Evolutionary conservation across 2,113 vertebrate species (phyloP).

Genomic region (human (Homo sapiens)): GRCh38 chr3:3920501-3921000

Average conservation of each 20-base stretch:
- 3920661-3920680: background rate
- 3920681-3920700: background rate
- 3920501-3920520: background rate
- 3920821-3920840: background rate
- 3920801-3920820: background rate
- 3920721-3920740: background rate
- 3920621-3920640: background rate
- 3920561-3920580: background rate
- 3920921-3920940: slow-evolving; percentile 29
- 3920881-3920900: background rate
- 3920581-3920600: background rate
- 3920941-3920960: slow-evolving; percentile 39
- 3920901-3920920: slow-evolving; percentile 21
- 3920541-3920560: background rate
- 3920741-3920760: background rate
- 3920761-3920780: background rate
- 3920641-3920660: background rate
- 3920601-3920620: background rate
- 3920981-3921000: slow-evolving; percentile 16
- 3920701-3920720: background rate
- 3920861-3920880: background rate
- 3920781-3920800: background rate
- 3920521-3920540: background rate
- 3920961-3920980: slow-evolving; percentile 44
- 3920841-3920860: background rate